These are phyloP conservation scores for Drosophila vallismaia DNA, from an alignment of 2,888 invertebrate species.

Conservation along the genomic window DNA sequence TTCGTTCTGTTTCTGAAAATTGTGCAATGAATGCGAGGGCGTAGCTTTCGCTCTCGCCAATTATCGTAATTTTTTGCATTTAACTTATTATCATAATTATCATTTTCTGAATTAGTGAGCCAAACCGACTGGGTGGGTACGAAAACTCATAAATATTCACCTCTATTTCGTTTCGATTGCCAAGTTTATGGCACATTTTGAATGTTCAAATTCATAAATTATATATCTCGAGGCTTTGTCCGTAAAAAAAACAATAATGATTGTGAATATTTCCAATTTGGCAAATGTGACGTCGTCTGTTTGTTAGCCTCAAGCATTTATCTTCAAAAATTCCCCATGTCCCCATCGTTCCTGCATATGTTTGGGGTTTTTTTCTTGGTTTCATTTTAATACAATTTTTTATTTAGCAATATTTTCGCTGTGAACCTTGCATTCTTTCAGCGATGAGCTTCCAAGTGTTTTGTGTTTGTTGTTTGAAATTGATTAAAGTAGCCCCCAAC, in stretches of 20 bases:
- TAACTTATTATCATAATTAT: slow-evolving; percentile 69
- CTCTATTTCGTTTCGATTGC: slow-evolving; percentile 31
- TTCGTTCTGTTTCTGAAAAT: slow-evolving; percentile 2
- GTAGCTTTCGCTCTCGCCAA: slow-evolving; percentile 45
- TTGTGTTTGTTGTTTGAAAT: slow-evolving; percentile 70
- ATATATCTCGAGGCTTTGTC: neutral
- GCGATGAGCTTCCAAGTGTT: slow-evolving; percentile 39
- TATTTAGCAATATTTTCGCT: slow-evolving; percentile 55
- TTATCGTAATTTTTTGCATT: slow-evolving; percentile 74
- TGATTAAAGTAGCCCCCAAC: slow-evolving; percentile 64
- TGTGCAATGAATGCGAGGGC: slow-evolving; percentile 27
- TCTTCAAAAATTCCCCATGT: slow-evolving; percentile 25
- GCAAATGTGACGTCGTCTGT: slow-evolving; percentile 46
- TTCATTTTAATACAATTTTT: slow-evolving; percentile 48
- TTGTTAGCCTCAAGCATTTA: slow-evolving; percentile 45
- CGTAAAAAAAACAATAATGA: slow-evolving; percentile 1
- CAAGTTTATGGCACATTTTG: neutral
- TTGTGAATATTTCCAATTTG: slow-evolving; percentile 48
- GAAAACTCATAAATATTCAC: slow-evolving; percentile 35
- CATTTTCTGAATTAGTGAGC: slow-evolving; percentile 29
- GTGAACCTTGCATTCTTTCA: slow-evolving; percentile 70
- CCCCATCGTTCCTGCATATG: slow-evolving; percentile 12
- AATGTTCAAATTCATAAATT: slow-evolving; percentile 12
- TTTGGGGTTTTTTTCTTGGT: neutral
- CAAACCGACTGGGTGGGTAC: slow-evolving; percentile 28